A percentile compares a stretch with the other conserved stretches of the same genome.
Evolutionary conservation across 2,888 invertebrate genomes (phyloP).

Genomic region (Drosophila histrio): DNA sequence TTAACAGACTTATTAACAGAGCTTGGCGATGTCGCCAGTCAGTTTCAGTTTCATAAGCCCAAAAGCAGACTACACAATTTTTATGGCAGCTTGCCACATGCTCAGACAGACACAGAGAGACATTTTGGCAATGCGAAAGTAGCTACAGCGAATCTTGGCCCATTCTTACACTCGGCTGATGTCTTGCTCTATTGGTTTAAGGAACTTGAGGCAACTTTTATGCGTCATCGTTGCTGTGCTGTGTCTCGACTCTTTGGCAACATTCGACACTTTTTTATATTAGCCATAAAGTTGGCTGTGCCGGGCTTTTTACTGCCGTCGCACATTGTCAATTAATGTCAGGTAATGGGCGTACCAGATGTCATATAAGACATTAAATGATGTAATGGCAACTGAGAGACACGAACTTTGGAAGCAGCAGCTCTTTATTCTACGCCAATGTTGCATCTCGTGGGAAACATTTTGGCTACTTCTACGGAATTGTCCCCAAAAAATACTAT

Average conservation of each 20-base stretch:
- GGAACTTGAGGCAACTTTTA: slow-evolving; percentile 31
- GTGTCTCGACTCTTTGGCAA: slow-evolving; percentile 21
- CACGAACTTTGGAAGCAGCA: neutral
- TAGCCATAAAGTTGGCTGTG: slow-evolving; percentile 39
- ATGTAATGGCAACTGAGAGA: slow-evolving; percentile 36
- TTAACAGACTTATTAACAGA: slow-evolving; percentile 7
- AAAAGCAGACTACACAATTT: slow-evolving; percentile 33
- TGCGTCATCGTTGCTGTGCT: slow-evolving; percentile 19
- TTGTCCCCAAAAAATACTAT: slow-evolving; percentile 6
- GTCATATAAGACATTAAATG: slow-evolving; percentile 54
- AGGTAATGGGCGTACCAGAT: slow-evolving; percentile 57
- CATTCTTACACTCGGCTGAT: slow-evolving; percentile 5
- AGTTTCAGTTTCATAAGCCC: slow-evolving; percentile 26
- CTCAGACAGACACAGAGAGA: neutral
- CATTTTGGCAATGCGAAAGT: slow-evolving; percentile 18
- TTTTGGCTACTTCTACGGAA: slow-evolving; percentile 32
- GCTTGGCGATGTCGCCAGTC: slow-evolving; percentile 6
- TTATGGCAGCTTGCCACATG: slow-evolving; percentile 34
- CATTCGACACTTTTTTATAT: slow-evolving; percentile 51
- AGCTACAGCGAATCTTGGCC: slow-evolving; percentile 9
- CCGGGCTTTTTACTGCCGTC: slow-evolving; percentile 43
- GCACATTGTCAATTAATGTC: slow-evolving; percentile 60
- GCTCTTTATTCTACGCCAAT: slow-evolving; percentile 13
- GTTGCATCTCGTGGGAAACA: slow-evolving; percentile 53
- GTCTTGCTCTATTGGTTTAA: slow-evolving; percentile 19